Base-by-base conservation (phyloP, 2,113 vertebrate genomes). In the Peromyscus polionotus region DNA sequence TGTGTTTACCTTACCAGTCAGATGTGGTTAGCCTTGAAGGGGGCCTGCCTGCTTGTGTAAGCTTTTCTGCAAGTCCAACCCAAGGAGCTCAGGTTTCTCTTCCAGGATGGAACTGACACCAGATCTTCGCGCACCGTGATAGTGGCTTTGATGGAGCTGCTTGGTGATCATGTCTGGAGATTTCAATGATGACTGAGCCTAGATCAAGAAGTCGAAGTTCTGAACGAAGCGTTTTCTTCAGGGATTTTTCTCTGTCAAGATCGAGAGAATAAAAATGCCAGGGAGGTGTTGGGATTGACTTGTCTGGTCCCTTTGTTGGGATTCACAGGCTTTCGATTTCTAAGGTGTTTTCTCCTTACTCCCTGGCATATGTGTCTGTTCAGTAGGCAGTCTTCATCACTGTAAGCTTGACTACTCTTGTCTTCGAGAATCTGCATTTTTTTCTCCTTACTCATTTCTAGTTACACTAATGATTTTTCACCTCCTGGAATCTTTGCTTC, bases 1-100 rank as follows among this genome's bases (percentile, higher is more conserved):
- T 7, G 2, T 48, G 17, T 97, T 98, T 98, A 88, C 95, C 95
- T 95, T 95, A 89, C 51, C 0, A 28, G 95, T 84, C 95, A 97
- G 91, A 73, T 42, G 26, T 10, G 9, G 76, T 96, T 94, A 93
- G 86, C 45, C 16, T 97, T 54, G 89, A 95, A 86, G 86, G 0
- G 5, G 39, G 81, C 14, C 59, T 90, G 81, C 14, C 59, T 90
- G 96, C 36, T 81, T 4, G 0, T 11, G 45, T 22, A n/a, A 85
- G 91, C 5, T 16, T 1, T 1, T 59, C 89, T 36, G 91, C 48
- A 16, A 14, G 88, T 80, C 77, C 33, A 5, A 0, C 6, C 0
- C 54, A 14, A 1, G 3, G 0, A 73, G 59, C 88, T 97, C 91
- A 19, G 63, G 72, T 97, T 94, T 96, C 97, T 57, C n/a, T 59